Percentiles rank a stretch among this genome's conserved stretches.
phyloP scores from a whole-genome alignment of 2,888 invertebrate genomes.

The Hedychridium roseum region DNA sequence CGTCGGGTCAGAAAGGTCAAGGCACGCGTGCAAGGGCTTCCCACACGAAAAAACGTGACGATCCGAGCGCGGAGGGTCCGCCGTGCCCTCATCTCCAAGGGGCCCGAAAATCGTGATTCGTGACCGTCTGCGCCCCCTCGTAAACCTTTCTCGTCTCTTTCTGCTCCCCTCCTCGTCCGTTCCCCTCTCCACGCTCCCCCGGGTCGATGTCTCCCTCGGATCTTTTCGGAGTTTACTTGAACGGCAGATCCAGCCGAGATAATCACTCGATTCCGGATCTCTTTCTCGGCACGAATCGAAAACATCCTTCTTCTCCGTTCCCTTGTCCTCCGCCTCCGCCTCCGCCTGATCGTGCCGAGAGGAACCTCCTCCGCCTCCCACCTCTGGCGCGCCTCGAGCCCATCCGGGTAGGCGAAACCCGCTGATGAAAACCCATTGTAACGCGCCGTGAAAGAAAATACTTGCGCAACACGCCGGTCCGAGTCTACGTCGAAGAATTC shows the following conservation, averaged over 20 bases:
- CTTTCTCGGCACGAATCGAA: conserved; percentile 37
- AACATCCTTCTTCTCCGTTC: conserved; percentile 20
- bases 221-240: conserved; percentile 41
- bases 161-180: background rate
- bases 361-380: no score
- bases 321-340: conserved; percentile 2
- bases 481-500: no score
- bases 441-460: no score
- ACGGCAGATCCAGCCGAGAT: conserved; percentile 38
- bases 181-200: conserved; percentile 9
- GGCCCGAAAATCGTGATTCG: conserved; percentile 43
- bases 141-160: background rate
- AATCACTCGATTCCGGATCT: conserved; percentile 40
- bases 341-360: no score
- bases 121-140: conserved; percentile 25
- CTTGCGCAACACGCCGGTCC: no score
- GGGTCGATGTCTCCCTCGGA: no score
- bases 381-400: no score
- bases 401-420: no score
- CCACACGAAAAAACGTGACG: conserved; percentile 46
- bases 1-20: conserved; percentile 13
- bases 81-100: conserved; percentile 27
- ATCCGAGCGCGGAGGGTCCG: conserved; percentile 36
- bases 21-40: conserved; percentile 22
- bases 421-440: no score